Conservation (phyloP, 2,888 invertebrate genomes). For the Epinotia brunnichana region DNA sequence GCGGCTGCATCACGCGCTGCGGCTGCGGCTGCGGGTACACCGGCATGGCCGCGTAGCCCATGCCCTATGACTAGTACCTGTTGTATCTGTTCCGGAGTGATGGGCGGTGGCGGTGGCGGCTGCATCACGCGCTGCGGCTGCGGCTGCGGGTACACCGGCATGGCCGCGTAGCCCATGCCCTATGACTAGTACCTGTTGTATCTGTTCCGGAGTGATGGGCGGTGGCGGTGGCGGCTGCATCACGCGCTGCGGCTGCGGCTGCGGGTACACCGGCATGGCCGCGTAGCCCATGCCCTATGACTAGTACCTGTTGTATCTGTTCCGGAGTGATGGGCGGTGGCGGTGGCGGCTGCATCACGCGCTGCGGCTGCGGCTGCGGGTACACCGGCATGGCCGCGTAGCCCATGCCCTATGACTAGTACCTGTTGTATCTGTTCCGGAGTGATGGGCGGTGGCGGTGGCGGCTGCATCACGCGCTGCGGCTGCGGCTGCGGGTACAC, state of each 20-base stretch:
- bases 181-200: conserved; percentile 64
- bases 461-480: conserved; percentile 49
- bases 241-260: conserved; percentile 50
- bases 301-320: too few species aligned
- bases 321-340: too few species aligned
- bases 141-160: too few species aligned
- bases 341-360: conserved; percentile 48
- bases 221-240: conserved; percentile 53
- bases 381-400: too few species aligned
- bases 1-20: too few species aligned
- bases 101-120: conserved; percentile 54
- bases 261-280: conserved; percentile 78
- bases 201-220: conserved; percentile 66
- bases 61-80: conserved; percentile 58
- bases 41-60: too few species aligned
- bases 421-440: conserved; percentile 74
- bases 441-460: conserved; percentile 60
- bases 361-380: too few species aligned
- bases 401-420: not conserved
- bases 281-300: conserved; percentile 80
- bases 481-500: conserved; percentile 71
- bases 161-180: too few species aligned
- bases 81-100: conserved; percentile 70
- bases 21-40: too few species aligned
- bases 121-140: conserved; percentile 51